A percentile compares a stretch with the other conserved stretches of the same genome.
Conservation (phyloP, 2,888 invertebrate species). For the Eilema caniola region DNA sequence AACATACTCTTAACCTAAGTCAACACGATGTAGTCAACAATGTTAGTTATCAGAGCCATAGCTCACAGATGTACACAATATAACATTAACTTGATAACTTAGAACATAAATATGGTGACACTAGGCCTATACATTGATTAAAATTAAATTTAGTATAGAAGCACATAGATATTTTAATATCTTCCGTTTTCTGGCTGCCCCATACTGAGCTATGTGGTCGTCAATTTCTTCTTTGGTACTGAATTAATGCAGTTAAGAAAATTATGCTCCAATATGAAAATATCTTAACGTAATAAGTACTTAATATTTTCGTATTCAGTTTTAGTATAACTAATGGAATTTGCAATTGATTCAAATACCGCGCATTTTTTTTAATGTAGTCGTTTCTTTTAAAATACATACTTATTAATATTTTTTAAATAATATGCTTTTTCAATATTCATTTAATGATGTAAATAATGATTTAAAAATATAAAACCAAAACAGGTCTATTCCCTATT, state of each 20-base stretch:
- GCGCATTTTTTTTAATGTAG: too few species aligned
- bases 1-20: conserved; percentile 21
- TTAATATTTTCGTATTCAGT: too few species aligned
- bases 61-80: conserved; percentile 15
- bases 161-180: not conserved
- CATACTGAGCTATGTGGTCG: not conserved
- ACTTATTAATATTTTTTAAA: too few species aligned
- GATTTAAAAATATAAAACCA: too few species aligned
- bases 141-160: too few species aligned
- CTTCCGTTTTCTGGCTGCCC: not conserved
- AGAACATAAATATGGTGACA: conserved; percentile 26
- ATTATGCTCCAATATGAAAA: not conserved
- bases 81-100: conserved; percentile 20
- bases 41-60: conserved; percentile 23
- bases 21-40: conserved; percentile 20
- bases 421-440: too few species aligned
- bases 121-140: not conserved
- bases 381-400: too few species aligned
- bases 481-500: too few species aligned
- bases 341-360: too few species aligned
- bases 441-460: too few species aligned
- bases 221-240: conserved; percentile 29
- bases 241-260: conserved; percentile 26
- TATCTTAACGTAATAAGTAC: not conserved
- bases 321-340: too few species aligned